Percentiles rank a stretch among this genome's conserved stretches.
phyloP scores from a whole-genome alignment of 1,140 invertebrate species.

The Drosophila melanica region DNA sequence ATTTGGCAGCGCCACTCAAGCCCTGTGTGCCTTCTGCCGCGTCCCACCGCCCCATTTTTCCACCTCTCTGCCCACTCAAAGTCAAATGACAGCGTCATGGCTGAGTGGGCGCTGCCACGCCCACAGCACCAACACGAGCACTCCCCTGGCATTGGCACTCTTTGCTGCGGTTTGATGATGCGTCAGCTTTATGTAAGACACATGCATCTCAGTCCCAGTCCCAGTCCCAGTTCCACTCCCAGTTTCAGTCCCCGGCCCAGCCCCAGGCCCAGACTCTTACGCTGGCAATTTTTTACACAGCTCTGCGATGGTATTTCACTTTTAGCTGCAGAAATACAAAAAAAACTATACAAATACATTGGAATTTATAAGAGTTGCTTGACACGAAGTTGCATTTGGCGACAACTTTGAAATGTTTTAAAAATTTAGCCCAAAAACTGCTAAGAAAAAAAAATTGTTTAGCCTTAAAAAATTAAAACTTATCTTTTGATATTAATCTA shows the following conservation, averaged over 20 bases:
- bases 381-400: slow-evolving; percentile 2
- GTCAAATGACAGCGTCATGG: slow-evolving; percentile 72
- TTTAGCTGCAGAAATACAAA: slow-evolving; percentile 41
- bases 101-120: slow-evolving; percentile 18
- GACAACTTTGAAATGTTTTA: not conserved
- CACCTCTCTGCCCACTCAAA: slow-evolving; percentile 52
- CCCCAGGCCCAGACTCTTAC: slow-evolving; percentile 12
- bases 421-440: not conserved
- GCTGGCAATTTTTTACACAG: slow-evolving; percentile 63
- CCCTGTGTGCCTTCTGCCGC: not conserved
- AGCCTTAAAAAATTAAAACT: too few relatives aligned
- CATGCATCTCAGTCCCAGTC: slow-evolving; percentile 17
- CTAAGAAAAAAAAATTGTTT: too few relatives aligned
- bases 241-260: too few relatives aligned
- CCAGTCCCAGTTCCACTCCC: not conserved
- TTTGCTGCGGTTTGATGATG: slow-evolving; percentile 57
- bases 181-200: slow-evolving; percentile 80
- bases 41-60: not conserved
- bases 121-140: slow-evolving; percentile 10
- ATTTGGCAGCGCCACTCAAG: slow-evolving; percentile 48
- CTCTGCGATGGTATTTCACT: slow-evolving; percentile 62
- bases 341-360: not conserved
- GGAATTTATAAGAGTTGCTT: not conserved
- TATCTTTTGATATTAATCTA: too few relatives aligned
- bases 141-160: slow-evolving; percentile 35